phyloP scores from a whole-genome alignment of 2,888 invertebrate species.

The Spodoptera picta region DNA sequence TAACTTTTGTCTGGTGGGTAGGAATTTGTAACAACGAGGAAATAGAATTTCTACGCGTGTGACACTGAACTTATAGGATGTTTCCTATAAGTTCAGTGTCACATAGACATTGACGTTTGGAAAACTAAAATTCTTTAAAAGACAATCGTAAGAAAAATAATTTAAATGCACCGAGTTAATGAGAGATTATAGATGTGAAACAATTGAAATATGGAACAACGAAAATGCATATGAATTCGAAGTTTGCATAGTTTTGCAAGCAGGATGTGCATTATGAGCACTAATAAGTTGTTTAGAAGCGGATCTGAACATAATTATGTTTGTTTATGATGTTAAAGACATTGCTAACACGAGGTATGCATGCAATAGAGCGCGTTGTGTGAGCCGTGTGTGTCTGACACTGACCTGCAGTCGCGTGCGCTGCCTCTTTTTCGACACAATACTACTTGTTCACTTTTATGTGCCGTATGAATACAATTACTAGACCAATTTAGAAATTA shows the following conservation, averaged over 20 bases:
- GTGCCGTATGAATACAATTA: slow-evolving; percentile 46
- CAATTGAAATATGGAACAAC: background rate
- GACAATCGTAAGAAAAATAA: background rate
- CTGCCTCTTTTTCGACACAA: slow-evolving; percentile 69
- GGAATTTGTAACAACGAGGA: slow-evolving; percentile 29
- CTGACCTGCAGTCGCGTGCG: slow-evolving; percentile 68
- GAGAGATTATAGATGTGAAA: background rate
- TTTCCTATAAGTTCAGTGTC: too few species aligned
- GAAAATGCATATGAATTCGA: slow-evolving; percentile 1
- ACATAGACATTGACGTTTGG: too few species aligned
- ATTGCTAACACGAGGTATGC: slow-evolving; percentile 47
- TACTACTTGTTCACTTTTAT: slow-evolving; percentile 55
- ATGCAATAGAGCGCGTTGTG: slow-evolving; percentile 68
- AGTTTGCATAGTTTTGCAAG: background rate
- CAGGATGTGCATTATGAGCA: background rate
- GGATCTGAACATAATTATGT: background rate
- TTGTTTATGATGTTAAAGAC: slow-evolving; percentile 11
- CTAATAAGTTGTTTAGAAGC: background rate
- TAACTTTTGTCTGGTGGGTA: slow-evolving; percentile 26
- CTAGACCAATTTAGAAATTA: slow-evolving; percentile 51
- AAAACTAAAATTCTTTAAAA: background rate
- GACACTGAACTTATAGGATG: too few species aligned
- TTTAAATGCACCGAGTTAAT: background rate
- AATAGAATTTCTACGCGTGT: slow-evolving; percentile 23
- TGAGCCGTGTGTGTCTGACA: slow-evolving; percentile 63